Evolutionary conservation across 1,140 invertebrate species (phyloP).

Genomic region (Geopemphigus sp.): DNA sequence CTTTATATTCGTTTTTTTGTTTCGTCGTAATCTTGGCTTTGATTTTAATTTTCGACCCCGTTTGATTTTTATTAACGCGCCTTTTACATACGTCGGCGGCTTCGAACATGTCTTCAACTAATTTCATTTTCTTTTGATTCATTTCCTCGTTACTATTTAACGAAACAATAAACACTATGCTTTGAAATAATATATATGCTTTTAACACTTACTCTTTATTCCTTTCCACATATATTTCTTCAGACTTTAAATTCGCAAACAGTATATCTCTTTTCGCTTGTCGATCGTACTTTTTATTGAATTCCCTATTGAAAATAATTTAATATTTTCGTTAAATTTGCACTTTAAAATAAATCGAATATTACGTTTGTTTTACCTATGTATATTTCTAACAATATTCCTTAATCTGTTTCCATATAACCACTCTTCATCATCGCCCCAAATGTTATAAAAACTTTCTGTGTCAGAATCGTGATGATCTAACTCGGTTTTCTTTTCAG

Average conservation of each 20-base stretch:
- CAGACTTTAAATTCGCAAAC: background rate
- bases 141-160: slow-evolving; percentile 4
- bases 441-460: slow-evolving; percentile 44
- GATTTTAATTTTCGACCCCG: background rate
- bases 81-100: background rate
- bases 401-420: background rate
- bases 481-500: background rate
- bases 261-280: slow-evolving; percentile 30
- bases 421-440: slow-evolving; percentile 18
- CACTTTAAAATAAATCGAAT: background rate
- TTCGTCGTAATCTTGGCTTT: background rate
- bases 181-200: background rate
- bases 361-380: slow-evolving; percentile 22
- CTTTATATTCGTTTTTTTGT: background rate
- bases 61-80: background rate
- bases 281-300: slow-evolving; percentile 26
- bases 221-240: background rate
- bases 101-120: slow-evolving; percentile 32
- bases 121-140: slow-evolving; percentile 6
- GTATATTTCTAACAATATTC: slow-evolving; percentile 28
- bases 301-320: slow-evolving; percentile 1
- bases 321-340: background rate
- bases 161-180: background rate
- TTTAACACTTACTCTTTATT: slow-evolving; percentile 12
- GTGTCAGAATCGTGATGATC: slow-evolving; percentile 40